A percentile compares a stretch with the other conserved stretches of the same genome.
Conservation (phyloP, 2,113 vertebrate species). For the Eudyptes chrysolophus region DNA sequence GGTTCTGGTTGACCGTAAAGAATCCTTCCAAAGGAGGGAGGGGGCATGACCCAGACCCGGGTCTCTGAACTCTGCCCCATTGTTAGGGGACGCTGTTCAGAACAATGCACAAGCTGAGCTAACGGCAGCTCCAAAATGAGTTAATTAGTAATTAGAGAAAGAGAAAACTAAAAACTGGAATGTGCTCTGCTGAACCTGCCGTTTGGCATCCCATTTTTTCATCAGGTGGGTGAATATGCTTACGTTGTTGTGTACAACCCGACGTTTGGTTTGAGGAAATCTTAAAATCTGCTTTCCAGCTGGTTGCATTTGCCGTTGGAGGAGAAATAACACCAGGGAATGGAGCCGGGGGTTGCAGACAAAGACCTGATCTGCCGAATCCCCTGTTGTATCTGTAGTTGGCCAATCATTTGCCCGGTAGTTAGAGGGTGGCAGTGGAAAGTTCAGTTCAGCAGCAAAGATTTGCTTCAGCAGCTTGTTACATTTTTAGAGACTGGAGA, state of each 20-base stretch:
- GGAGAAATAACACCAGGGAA: neutral
- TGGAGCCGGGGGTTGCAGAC: neutral
- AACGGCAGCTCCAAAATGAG: neutral
- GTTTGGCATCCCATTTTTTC: neutral
- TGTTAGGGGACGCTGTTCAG: neutral
- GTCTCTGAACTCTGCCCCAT: neutral
- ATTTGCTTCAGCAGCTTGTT: slow-evolving; percentile 26
- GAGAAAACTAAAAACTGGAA: neutral
- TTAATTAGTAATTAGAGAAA: slow-evolving; percentile 53
- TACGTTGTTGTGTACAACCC: neutral
- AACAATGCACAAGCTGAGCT: neutral
- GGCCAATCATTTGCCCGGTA: neutral
- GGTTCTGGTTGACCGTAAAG: neutral
- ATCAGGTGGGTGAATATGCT: neutral
- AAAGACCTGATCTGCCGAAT: neutral
- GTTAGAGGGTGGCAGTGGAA: neutral
- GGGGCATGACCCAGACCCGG: neutral
- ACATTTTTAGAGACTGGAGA: slow-evolving; percentile 61
- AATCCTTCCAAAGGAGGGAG: neutral
- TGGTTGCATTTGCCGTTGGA: neutral
- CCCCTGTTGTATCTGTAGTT: neutral
- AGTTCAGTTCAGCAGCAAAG: neutral
- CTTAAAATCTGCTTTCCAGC: neutral
- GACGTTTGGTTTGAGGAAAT: neutral
- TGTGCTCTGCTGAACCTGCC: neutral